phyloP scores from a whole-genome alignment of 2,113 vertebrate genomes.

The Tamias sibiricus region DNA sequence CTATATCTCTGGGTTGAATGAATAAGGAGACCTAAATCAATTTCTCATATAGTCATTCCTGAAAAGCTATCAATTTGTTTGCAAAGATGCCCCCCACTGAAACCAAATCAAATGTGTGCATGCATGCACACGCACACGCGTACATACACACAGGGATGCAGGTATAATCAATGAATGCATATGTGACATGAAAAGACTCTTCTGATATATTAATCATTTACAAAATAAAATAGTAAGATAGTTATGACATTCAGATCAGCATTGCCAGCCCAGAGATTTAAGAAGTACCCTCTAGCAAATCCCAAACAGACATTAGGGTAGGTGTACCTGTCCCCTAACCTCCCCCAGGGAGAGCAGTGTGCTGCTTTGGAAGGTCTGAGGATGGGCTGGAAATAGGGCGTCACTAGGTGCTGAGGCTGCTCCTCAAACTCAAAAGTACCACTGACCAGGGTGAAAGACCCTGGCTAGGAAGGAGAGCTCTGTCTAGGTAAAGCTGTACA shows the following conservation, averaged over 20 bases:
- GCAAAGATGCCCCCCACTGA: background rate
- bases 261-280: background rate
- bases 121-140: background rate
- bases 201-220: conserved; percentile 36
- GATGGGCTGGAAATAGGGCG: background rate
- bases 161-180: background rate
- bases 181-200: background rate
- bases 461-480: background rate
- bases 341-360: background rate
- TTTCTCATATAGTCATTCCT: conserved; percentile 53
- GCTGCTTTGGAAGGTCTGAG: background rate
- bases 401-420: background rate
- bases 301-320: background rate
- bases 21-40: conserved; percentile 54
- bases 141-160: background rate
- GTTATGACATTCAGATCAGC: background rate
- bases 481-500: background rate
- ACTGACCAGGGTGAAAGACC: background rate
- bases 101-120: conserved; percentile 31
- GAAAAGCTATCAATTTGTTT: conserved; percentile 41
- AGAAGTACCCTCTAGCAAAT: background rate
- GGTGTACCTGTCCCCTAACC: background rate
- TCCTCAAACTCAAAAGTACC: background rate
- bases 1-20: background rate
- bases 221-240: conserved; percentile 27